Percentiles rank a stretch among this genome's conserved stretches.
These are phyloP conservation scores for Notiomystis cincta DNA, from an alignment of 2,113 vertebrate species.

Conservation along the genomic window DNA sequence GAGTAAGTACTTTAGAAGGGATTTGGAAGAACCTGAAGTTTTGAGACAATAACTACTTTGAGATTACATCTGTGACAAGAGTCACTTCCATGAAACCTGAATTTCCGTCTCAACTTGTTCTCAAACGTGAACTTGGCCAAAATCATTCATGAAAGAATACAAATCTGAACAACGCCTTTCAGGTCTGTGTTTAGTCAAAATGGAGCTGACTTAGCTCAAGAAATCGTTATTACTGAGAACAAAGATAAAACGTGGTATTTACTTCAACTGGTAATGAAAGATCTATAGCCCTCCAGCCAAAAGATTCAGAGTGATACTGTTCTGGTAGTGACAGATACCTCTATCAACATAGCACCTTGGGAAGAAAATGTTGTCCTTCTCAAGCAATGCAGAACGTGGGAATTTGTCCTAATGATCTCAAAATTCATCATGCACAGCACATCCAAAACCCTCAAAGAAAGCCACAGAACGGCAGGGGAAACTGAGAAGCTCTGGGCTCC, in stretches of 20 bases:
- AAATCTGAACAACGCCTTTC: neutral
- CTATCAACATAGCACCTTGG: neutral
- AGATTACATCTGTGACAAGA: neutral
- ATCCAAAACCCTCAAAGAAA: neutral
- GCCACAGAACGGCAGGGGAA: neutral
- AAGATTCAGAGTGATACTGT: neutral
- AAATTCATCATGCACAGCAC: neutral
- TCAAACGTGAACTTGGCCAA: neutral
- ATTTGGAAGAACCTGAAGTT: neutral
- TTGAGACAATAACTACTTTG: neutral
- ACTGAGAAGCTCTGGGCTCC: neutral
- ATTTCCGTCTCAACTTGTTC: neutral
- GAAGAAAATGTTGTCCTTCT: neutral
- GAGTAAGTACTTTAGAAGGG: neutral
- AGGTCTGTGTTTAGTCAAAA: neutral
- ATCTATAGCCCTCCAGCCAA: neutral
- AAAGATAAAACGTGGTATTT: neutral
- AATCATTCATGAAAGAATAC: neutral
- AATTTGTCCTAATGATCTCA: neutral
- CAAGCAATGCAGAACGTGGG: neutral
- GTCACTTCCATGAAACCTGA: neutral
- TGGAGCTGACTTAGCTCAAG: neutral
- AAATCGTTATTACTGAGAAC: neutral
- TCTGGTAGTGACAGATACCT: neutral
- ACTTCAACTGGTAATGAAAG: neutral